Conservation (phyloP, 2,888 invertebrate genomes). For the Papilio elwesi region DNA sequence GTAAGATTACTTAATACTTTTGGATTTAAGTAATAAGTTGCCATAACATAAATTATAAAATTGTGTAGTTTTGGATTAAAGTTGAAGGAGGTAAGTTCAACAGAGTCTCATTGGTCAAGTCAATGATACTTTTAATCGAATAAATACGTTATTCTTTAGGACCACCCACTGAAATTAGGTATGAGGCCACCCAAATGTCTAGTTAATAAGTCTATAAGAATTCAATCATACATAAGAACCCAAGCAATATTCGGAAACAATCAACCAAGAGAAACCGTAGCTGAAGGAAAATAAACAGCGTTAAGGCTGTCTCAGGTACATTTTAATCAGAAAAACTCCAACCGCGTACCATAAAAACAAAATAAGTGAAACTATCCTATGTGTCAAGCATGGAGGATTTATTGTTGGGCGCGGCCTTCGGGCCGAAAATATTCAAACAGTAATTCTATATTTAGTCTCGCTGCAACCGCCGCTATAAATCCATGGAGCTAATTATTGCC, state of each 20-base stretch:
- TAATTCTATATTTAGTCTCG: constrained; percentile 58
- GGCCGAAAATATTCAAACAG: constrained; percentile 54
- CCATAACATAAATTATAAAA: too few species aligned
- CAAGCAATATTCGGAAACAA: background rate
- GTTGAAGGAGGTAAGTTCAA: too few species aligned
- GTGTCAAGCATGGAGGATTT: constrained; percentile 39
- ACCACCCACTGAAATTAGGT: too few species aligned
- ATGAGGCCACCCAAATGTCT: too few species aligned
- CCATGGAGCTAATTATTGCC: constrained; percentile 72
- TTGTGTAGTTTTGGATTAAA: too few species aligned
- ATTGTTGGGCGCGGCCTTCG: constrained; percentile 24
- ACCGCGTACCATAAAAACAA: constrained; percentile 4
- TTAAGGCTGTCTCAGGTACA: constrained; percentile 4
- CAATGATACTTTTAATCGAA: too few species aligned
- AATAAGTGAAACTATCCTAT: constrained; percentile 36
- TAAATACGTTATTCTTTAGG: too few species aligned
- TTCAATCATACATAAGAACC: too few species aligned
- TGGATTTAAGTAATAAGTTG: too few species aligned
- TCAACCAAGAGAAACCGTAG: background rate
- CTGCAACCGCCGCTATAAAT: constrained; percentile 66
- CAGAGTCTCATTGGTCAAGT: too few species aligned
- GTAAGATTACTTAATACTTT: too few species aligned
- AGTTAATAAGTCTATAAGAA: background rate
- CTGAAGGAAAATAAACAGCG: constrained; percentile 2
- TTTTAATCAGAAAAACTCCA: constrained; percentile 20